Evolutionary conservation across 2,888 invertebrate genomes (phyloP), one percentile per base, ranked within the genome.

Genomic region (Drosophila anomelani): DNA sequence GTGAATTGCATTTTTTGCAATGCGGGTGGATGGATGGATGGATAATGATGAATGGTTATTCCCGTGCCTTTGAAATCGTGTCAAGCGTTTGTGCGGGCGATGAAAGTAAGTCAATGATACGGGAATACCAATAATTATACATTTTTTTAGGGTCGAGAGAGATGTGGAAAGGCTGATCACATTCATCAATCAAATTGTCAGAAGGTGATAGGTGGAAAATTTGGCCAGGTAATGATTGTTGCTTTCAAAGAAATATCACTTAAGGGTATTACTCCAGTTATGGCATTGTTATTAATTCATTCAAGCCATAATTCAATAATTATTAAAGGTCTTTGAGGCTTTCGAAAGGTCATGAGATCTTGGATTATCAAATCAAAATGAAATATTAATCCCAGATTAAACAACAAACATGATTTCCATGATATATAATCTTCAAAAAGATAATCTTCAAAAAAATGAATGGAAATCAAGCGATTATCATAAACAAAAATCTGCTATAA

Each of bases 1-100:
- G 63, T 77, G 80, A 75, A 71, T 79, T 69, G 53, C 62, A 46
- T 5, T 70, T 79, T 85, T 81, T 67, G 80, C 80, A 72, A 85
- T 88, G 85, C 86, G 88, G 88, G 88, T 54, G 34, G 17, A 29
- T 29, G 34, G 17, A 29, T 29, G 34, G 17, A 29, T 29, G 29
- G 29, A 59, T 41, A 75, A 88, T 74, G 70, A 75, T 72, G 56
- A 64, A 75, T 74, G 69, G 70, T 51, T 72, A 63, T 53, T 41
- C 49, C 72, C 23, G 26, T 41, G 39, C 41, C 55, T 54, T 54
- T n/a, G 13, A 43, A 57, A 75, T 51, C 71, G 41, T 47, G 55
- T 53, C 39, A 43, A 38, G 63, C 78, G 76, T 29, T 29, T 84
- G 70, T 72, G 72, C 49, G 74, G 76, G 72, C 49, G 81, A 81